A percentile compares a stretch with the other conserved stretches of the same genome.
Evolutionary conservation across 2,888 invertebrate species (phyloP).

Genomic region (Coenonympha arcania): DNA sequence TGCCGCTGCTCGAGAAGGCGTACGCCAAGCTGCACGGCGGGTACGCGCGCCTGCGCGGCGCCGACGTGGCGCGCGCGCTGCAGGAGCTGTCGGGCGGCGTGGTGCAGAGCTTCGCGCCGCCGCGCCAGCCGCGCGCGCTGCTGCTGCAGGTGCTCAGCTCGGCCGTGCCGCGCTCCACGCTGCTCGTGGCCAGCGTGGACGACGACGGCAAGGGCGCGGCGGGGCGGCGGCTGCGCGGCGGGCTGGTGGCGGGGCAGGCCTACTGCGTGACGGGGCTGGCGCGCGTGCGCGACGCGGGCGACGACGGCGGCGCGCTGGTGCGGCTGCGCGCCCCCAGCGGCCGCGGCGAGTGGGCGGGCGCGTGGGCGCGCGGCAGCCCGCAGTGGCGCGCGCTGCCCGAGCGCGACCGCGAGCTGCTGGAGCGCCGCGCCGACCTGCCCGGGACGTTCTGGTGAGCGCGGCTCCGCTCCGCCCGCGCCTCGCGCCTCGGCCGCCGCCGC

Average conservation of each 20-base stretch:
- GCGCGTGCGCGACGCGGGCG: constrained; percentile 69
- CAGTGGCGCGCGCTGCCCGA: constrained; percentile 80
- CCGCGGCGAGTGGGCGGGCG: constrained; percentile 81
- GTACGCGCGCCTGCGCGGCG: constrained; percentile 59
- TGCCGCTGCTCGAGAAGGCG: constrained; percentile 84
- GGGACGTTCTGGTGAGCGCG: constrained; percentile 40
- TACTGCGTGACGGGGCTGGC: constrained; percentile 83
- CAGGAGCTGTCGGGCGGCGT: constrained; percentile 84
- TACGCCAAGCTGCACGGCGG: constrained; percentile 82
- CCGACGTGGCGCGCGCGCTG: constrained; percentile 77
- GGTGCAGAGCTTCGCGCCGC: constrained; percentile 81
- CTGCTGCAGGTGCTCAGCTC: constrained; percentile 75
- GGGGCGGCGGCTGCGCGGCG: constrained; percentile 68
- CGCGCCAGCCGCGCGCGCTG: constrained; percentile 77
- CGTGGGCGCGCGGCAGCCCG: constrained; percentile 80
- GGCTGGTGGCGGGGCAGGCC: constrained; percentile 78
- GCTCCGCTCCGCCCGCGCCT: neutral
- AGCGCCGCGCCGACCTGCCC: constrained; percentile 53
- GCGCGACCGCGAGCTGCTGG: constrained; percentile 77
- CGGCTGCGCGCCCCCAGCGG: constrained; percentile 80
- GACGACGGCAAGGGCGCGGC: constrained; percentile 16
- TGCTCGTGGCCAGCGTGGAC: constrained; percentile 75
- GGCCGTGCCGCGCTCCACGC: constrained; percentile 80
- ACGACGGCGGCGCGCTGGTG: constrained; percentile 59
- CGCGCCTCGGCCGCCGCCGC: too few species aligned